Conservation (phyloP, 2,113 vertebrate genomes). For the Lanius collurio region DNA sequence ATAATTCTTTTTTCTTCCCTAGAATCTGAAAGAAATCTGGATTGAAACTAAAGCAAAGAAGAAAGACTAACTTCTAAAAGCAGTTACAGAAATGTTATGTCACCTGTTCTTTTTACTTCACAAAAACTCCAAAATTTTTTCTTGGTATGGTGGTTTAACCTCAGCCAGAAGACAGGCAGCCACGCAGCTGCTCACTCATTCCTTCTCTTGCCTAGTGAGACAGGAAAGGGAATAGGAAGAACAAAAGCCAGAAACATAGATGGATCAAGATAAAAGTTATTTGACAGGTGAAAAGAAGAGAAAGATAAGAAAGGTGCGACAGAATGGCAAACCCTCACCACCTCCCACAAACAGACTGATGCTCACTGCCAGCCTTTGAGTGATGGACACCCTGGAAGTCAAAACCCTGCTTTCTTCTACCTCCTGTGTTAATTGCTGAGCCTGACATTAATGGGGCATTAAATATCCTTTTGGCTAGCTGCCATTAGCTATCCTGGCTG, state of each 20-base stretch:
- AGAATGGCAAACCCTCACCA: not conserved
- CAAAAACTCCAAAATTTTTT: not conserved
- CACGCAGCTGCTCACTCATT: not conserved
- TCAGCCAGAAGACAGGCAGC: not conserved
- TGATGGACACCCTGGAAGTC: not conserved
- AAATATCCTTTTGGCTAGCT: not conserved
- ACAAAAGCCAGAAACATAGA: not conserved
- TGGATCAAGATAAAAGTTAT: not conserved
- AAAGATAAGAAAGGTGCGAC: not conserved
- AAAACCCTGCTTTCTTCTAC: not conserved
- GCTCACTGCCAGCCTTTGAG: not conserved
- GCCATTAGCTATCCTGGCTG: not conserved
- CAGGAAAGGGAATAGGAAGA: not conserved
- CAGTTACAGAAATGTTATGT: not conserved
- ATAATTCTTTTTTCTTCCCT: not conserved
- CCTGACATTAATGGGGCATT: not conserved
- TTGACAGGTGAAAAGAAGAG: not conserved
- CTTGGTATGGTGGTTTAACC: not conserved
- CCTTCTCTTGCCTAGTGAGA: not conserved
- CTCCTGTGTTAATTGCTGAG: not conserved
- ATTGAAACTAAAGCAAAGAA: not conserved
- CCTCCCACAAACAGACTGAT: not conserved
- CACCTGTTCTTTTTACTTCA: not conserved
- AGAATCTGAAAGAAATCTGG: not conserved
- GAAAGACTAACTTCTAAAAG: not conserved